Percentiles rank a stretch among this genome's conserved stretches.
These are phyloP conservation scores for Sepiola atlantica DNA, from an alignment of 2,888 invertebrate genomes.

Conservation along the genomic window DNA sequence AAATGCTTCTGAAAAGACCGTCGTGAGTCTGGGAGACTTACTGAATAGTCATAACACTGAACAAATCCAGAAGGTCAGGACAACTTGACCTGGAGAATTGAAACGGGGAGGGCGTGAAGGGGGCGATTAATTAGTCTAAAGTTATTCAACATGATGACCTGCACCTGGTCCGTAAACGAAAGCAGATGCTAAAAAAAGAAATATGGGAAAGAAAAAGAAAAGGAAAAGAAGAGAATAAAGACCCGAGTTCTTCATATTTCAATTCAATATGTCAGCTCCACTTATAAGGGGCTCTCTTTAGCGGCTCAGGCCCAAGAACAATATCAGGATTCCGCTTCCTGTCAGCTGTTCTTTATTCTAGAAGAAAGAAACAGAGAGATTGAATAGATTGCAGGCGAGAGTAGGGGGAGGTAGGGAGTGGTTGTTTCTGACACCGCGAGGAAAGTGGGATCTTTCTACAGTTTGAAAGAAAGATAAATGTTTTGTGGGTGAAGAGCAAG, in stretches of 20 bases:
- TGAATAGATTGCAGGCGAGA: not conserved
- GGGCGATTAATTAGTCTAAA: not conserved
- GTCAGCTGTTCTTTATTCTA: not conserved
- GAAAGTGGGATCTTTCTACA: not conserved
- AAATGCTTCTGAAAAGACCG: not conserved
- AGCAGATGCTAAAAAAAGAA: not conserved
- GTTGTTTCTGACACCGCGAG: not conserved
- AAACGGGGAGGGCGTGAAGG: no score
- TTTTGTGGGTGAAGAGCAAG: not conserved
- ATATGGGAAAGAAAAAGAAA: no score
- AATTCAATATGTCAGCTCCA: not conserved
- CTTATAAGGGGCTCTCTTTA: not conserved
- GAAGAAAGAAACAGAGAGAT: not conserved
- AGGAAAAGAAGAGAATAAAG: no score
- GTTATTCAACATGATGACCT: not conserved
- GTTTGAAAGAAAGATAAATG: not conserved
- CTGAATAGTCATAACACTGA: not conserved
- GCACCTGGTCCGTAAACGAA: not conserved
- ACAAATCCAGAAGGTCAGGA: not conserved
- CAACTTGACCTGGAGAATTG: not conserved
- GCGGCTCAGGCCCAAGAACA: not conserved
- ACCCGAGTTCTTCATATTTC: not conserved
- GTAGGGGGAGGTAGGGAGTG: no score
- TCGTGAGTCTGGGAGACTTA: not conserved
- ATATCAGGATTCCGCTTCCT: not conserved